Base-by-base conservation (phyloP, 2,888 invertebrate genomes). In the Nineta flava region DNA sequence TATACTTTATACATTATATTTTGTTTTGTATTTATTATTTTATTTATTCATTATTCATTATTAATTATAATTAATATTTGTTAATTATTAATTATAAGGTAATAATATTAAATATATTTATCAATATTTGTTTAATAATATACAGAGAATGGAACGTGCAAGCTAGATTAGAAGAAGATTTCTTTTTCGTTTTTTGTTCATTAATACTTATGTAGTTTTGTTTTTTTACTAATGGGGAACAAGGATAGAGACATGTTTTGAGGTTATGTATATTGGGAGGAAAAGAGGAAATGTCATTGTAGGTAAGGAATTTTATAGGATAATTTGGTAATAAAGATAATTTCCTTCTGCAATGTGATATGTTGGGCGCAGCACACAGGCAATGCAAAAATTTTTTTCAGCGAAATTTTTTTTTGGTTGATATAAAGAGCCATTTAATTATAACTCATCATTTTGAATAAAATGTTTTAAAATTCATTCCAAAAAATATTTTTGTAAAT, bases 91-190 rank as follows among this genome's bases (percentile, higher is more conserved):
- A 38, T 38, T 13, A 26, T 26, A 26, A 26, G 26, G 26, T 26
- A 26, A 26, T 26, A 26, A 26, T n/a, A n/a, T 26, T 26, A 26
- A 26, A 26, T 26, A 26, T 26, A 26, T 26, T 26, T 26, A 26
- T 26, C 26, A 26, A 26, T 26, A 26, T 26, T 31, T n/a, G n/a
- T 45, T 26, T 26, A 26, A 47, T 47, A 47, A 31, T 31, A 48
- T 48, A 48, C 48, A 48, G 48, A 48, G 48, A 48, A 15, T 48
- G 17, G 12, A 48, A 48, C 48, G 48, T 48, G 48, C 48, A 48
- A 48, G 48, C 48, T 48, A 48, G 38, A n/a, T 38, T 38, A 10
- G 38, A 38, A 38, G 38, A 15, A 44, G 13, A 44, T 44, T 44
- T 44, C 17, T 26, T 26, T 26, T 26, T 26, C 26, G 7, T 26